Percentiles rank a stretch among this genome's conserved stretches.
Evolutionary conservation across 2,113 vertebrate species (phyloP).

Genomic region (Cyanoderma ruficeps): DNA sequence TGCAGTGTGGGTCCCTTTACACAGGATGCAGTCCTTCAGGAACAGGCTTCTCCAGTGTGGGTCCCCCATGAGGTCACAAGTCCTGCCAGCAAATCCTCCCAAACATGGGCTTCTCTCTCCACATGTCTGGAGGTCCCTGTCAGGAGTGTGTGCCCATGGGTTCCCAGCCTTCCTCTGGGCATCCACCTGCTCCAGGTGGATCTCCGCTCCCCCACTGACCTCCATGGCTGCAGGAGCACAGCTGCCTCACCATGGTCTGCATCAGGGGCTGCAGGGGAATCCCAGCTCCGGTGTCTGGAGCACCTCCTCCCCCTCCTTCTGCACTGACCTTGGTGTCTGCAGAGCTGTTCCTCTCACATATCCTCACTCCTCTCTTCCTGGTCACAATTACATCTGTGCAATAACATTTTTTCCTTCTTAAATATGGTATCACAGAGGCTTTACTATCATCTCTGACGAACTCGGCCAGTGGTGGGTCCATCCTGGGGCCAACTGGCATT

Average conservation of each 20-base stretch:
- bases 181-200: not conserved
- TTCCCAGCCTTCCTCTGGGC: not conserved
- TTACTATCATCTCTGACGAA: not conserved
- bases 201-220: not conserved
- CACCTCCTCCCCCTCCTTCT: not conserved
- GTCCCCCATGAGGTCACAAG: no score
- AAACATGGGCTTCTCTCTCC: not conserved
- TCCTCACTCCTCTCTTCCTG: not conserved
- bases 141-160: not conserved
- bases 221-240: not conserved
- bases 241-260: not conserved
- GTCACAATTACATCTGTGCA: not conserved
- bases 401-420: not conserved
- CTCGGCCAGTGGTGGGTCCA: rapidly evolving
- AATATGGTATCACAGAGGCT: not conserved
- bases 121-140: not conserved
- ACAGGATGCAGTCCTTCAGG: not conserved
- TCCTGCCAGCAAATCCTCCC: not conserved
- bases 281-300: rapidly evolving
- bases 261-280: rapidly evolving
- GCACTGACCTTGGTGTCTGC: not conserved
- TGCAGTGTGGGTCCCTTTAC: rapidly evolving
- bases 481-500: not conserved
- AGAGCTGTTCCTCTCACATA: not conserved
- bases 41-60: not conserved